These are phyloP conservation scores for Sphaerophoria rueppellii DNA, from an alignment of 2,888 invertebrate species.

Conservation along the genomic window DNA sequence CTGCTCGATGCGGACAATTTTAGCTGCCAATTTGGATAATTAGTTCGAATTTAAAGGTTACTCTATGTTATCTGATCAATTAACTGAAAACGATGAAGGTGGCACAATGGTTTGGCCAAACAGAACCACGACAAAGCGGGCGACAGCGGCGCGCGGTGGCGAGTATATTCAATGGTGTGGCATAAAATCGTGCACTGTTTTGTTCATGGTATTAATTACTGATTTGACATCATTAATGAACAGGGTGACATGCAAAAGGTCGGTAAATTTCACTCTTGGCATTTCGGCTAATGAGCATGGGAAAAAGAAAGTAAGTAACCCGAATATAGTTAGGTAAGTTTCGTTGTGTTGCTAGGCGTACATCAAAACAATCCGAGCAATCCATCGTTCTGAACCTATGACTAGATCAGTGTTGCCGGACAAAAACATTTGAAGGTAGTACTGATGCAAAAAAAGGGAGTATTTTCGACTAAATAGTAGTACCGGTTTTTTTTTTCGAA, in stretches of 20 bases:
- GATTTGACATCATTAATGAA: slow-evolving; percentile 36
- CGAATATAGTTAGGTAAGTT: neutral
- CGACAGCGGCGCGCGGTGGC: too few relatives aligned
- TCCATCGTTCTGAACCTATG: too few relatives aligned
- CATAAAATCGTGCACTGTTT: slow-evolving; percentile 45
- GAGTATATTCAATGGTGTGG: neutral
- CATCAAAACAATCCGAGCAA: too few relatives aligned
- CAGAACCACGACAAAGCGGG: neutral
- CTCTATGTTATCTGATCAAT: slow-evolving; percentile 67
- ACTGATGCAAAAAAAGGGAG: too few relatives aligned
- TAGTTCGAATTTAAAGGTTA: slow-evolving; percentile 69
- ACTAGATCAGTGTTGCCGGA: too few relatives aligned
- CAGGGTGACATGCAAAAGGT: slow-evolving; percentile 15
- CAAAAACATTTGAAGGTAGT: too few relatives aligned
- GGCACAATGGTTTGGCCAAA: slow-evolving; percentile 34
- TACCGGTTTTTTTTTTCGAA: too few relatives aligned
- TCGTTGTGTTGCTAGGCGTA: too few relatives aligned
- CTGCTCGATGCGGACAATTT: slow-evolving; percentile 23
- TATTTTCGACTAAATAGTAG: too few relatives aligned
- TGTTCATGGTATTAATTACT: slow-evolving; percentile 46
- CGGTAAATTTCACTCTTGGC: slow-evolving; percentile 22
- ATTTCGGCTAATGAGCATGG: neutral
- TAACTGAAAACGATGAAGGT: slow-evolving; percentile 39
- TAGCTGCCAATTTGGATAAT: slow-evolving; percentile 67
- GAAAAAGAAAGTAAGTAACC: slow-evolving; percentile 5